phyloP scores from a whole-genome alignment of 2,797 vertebrate genomes.

The Clarias platycephalus region DNA sequence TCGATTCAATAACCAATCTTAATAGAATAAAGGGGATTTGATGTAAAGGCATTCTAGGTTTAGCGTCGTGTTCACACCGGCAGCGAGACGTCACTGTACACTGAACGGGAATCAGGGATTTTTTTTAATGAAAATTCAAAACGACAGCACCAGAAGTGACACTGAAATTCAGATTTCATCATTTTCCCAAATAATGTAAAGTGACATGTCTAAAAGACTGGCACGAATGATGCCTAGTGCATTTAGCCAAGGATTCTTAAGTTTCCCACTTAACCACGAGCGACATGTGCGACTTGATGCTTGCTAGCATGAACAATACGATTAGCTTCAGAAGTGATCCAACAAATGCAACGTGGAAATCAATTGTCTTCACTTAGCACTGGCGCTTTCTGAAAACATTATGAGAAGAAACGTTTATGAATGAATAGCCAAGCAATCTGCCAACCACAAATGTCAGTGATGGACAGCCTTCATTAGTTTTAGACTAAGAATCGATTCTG shows the following conservation, averaged over 20 bases:
- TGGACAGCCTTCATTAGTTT: too few relatives aligned
- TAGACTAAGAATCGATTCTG: not conserved
- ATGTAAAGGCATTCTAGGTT: constrained; percentile 4
- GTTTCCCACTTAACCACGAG: too few relatives aligned
- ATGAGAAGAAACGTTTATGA: not conserved
- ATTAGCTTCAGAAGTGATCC: too few relatives aligned
- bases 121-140: not conserved
- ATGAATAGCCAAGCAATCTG: not conserved
- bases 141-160: not conserved
- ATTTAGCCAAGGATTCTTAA: not conserved
- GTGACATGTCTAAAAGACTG: not conserved
- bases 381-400: not conserved
- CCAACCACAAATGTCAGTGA: too few relatives aligned
- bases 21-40: not conserved
- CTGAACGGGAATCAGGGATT: not conserved
- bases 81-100: not conserved
- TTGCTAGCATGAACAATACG: not conserved
- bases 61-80: constrained; percentile 7
- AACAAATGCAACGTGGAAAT: not conserved
- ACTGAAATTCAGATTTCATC: not conserved
- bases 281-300: not conserved
- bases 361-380: too few relatives aligned
- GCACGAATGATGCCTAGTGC: not conserved
- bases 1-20: not conserved
- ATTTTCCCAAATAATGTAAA: not conserved